Evolutionary conservation across 2,797 vertebrate species (phyloP).

Genomic region (Pseudochromis fuscus): DNA sequence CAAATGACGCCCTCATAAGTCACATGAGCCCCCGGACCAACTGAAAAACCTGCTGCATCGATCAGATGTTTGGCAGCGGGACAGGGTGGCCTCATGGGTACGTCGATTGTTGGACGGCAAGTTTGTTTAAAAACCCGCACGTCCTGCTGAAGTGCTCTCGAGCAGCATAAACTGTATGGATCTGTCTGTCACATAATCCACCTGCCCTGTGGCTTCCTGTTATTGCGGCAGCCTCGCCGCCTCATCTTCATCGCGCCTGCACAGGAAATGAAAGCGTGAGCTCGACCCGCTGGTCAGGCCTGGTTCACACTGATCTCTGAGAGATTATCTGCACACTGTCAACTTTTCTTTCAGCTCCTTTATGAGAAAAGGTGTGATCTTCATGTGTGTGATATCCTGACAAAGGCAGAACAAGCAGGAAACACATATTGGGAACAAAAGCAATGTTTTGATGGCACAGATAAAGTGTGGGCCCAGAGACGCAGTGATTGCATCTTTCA

Average conservation of each 20-base stretch:
- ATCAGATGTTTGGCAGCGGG: conserved; percentile 21
- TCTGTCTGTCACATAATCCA: conserved; percentile 7
- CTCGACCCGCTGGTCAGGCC: conserved; percentile 1
- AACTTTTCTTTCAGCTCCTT: conserved; percentile 52
- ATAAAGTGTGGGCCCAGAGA: background rate
- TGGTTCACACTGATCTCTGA: conserved; percentile 6
- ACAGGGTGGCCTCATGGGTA: background rate
- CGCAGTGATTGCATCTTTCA: background rate
- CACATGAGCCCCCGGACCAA: conserved; percentile 9
- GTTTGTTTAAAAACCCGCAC: background rate
- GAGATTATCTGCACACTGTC: conserved; percentile 41
- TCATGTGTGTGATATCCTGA: conserved; percentile 38
- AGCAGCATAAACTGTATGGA: background rate
- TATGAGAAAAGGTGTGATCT: conserved; percentile 46
- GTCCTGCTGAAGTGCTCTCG: conserved; percentile 7
- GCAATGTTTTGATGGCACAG: background rate
- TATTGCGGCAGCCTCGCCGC: conserved; percentile 3
- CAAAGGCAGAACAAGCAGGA: conserved; percentile 9
- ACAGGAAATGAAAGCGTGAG: conserved; percentile 70
- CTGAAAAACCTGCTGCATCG: conserved; percentile 24
- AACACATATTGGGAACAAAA: conserved; percentile 4
- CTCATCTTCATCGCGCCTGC: conserved; percentile 18
- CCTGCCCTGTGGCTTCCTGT: conserved; percentile 34
- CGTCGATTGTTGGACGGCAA: background rate
- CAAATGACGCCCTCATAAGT: conserved; percentile 51